These are phyloP conservation scores for Ataeniobius toweri DNA, from an alignment of 2,797 vertebrate species.

Conservation along the genomic window DNA sequence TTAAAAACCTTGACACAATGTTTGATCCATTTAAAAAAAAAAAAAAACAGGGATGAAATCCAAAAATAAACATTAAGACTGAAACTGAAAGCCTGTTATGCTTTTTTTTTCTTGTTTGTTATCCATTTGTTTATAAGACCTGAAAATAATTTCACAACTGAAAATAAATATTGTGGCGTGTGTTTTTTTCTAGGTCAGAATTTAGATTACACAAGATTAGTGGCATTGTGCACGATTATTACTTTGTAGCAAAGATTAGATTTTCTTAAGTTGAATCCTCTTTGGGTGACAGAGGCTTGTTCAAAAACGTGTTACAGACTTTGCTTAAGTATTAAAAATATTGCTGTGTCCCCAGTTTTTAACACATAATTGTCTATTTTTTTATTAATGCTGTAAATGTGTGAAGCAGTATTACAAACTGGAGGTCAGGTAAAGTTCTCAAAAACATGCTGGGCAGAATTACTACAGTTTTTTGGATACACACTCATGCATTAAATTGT, in stretches of 20 bases:
- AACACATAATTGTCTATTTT: neutral
- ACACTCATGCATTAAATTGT: too few species aligned
- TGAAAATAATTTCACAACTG: conserved; percentile 4
- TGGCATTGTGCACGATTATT: conserved; percentile 1
- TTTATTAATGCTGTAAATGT: neutral
- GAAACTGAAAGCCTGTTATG: conserved; percentile 2
- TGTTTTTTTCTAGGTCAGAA: neutral
- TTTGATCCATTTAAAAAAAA: neutral
- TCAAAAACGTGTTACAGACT: neutral
- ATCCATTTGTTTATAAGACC: neutral
- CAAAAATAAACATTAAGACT: conserved; percentile 5
- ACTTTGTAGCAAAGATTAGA: conserved; percentile 14
- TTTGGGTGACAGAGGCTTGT: neutral
- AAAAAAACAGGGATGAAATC: neutral
- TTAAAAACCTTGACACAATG: conserved; percentile 20
- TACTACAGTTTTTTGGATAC: too few species aligned
- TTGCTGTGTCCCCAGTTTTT: neutral
- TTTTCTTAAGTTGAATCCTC: neutral
- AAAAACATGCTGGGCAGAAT: too few species aligned
- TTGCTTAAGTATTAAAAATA: neutral
- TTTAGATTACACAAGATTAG: conserved; percentile 13
- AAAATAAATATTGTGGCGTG: neutral
- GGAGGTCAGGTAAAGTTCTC: too few species aligned
- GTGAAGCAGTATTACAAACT: neutral
- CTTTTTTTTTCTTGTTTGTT: neutral